Conservation (phyloP, 2,113 vertebrate genomes). For the Hippocampus zosterae region DNA sequence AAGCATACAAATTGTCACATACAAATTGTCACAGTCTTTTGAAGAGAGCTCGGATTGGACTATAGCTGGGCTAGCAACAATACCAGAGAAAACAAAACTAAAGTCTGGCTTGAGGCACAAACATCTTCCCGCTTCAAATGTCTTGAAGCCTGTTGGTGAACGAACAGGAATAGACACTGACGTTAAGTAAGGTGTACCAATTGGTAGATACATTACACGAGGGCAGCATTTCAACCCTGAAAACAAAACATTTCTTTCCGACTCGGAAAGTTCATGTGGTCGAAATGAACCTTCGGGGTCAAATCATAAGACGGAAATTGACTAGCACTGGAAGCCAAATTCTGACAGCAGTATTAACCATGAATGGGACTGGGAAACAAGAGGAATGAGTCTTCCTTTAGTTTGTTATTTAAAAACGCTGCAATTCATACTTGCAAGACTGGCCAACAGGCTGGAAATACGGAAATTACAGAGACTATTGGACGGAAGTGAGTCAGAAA, state of each 20-base stretch:
- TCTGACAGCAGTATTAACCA: slow-evolving; percentile 3
- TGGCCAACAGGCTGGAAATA: neutral
- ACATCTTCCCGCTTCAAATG: neutral
- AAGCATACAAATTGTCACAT: slow-evolving; percentile 30
- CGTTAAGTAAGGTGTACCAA: neutral
- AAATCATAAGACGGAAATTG: slow-evolving; percentile 4
- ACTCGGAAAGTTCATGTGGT: neutral
- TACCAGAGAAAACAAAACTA: neutral
- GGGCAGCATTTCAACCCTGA: neutral
- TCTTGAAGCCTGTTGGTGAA: neutral
- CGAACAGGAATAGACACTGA: neutral
- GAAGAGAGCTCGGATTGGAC: slow-evolving; percentile 20
- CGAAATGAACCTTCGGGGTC: neutral
- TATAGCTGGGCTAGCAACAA: neutral
- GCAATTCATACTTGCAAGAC: neutral
- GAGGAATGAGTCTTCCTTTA: neutral
- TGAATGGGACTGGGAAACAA: neutral
- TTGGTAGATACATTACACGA: neutral
- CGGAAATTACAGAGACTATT: neutral
- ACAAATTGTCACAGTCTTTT: slow-evolving; percentile 15
- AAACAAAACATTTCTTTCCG: neutral
- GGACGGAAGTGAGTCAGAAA: neutral
- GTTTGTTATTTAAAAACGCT: neutral
- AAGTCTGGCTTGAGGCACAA: neutral
- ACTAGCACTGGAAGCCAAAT: slow-evolving; percentile 2